Evolutionary conservation across 2,113 vertebrate species (phyloP).

Genomic region (Macquaria australasica): DNA sequence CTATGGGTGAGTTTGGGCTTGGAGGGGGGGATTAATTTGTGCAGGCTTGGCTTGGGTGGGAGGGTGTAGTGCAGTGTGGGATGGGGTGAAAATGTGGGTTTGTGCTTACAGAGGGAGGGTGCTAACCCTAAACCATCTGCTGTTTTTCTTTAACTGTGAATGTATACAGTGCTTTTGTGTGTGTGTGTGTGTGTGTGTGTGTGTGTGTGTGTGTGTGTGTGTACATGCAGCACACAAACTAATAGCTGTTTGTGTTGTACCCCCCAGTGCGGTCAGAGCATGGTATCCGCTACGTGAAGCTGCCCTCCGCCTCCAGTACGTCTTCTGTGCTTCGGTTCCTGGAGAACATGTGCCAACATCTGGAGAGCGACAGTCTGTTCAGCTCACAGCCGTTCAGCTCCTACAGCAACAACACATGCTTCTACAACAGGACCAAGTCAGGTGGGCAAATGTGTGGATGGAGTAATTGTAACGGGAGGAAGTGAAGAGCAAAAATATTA

Average conservation of each 20-base stretch:
- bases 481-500: neutral
- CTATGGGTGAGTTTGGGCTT: conserved; percentile 35
- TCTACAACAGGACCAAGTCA: conserved; percentile 80
- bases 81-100: conserved; percentile 51
- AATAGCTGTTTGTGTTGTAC: conserved; percentile 37
- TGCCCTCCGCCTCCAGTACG: conserved; percentile 94
- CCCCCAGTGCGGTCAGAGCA: conserved; percentile 90
- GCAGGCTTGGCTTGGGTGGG: conserved; percentile 77
- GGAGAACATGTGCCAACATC: conserved; percentile 94
- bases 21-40: conserved; percentile 55
- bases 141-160: conserved; percentile 63
- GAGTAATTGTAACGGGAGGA: neutral
- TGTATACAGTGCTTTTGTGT: conserved; percentile 15
- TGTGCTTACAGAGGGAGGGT: conserved; percentile 62
- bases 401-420: conserved; percentile 74
- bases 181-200: conserved; percentile 19
- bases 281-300: conserved; percentile 92
- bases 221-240: conserved; percentile 17
- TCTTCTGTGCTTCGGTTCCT: conserved; percentile 95
- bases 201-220: conserved; percentile 6
- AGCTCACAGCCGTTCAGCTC: conserved; percentile 96
- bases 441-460: conserved; percentile 55
- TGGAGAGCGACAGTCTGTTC: conserved; percentile 95
- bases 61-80: conserved; percentile 43
- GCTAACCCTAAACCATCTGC: conserved; percentile 77